Percentiles rank a stretch among this genome's conserved stretches.
Evolutionary conservation across 2,797 vertebrate species (phyloP).

Genomic region (Uromys caudimaculatus): DNA sequence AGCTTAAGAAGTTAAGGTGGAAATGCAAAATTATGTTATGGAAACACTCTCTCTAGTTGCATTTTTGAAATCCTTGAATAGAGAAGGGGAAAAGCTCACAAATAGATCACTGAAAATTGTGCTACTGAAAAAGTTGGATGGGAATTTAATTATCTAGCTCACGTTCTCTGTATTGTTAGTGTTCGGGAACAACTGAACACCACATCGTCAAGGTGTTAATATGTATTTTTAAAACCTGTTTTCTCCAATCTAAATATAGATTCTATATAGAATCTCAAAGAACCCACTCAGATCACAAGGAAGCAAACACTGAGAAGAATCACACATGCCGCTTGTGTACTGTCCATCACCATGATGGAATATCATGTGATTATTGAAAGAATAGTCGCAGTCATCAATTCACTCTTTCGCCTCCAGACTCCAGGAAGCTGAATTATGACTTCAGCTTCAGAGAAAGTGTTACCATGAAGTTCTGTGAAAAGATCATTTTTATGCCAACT

Average conservation of each 20-base stretch:
- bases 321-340: neutral
- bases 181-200: conserved; percentile 55
- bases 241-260: conserved; percentile 59
- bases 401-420: neutral
- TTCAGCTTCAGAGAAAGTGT: neutral
- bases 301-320: conserved; percentile 23
- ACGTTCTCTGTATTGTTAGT: conserved; percentile 34
- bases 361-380: neutral
- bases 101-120: conserved; percentile 51
- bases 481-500: neutral
- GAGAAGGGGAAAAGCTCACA: neutral
- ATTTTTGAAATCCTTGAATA: conserved; percentile 17
- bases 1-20: neutral
- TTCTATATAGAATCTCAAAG: conserved; percentile 30
- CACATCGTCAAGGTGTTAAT: conserved; percentile 58
- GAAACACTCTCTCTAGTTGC: neutral
- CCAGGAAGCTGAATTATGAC: neutral
- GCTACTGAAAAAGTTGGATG: conserved; percentile 10
- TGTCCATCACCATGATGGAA: neutral
- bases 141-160: conserved; percentile 69
- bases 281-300: conserved; percentile 29
- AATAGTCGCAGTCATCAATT: neutral
- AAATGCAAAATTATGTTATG: conserved; percentile 30
- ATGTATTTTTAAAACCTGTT: conserved; percentile 57
- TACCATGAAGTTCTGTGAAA: neutral